phyloP scores from a whole-genome alignment of 2,113 vertebrate genomes.

The Ceuthmochares aereus region DNA sequence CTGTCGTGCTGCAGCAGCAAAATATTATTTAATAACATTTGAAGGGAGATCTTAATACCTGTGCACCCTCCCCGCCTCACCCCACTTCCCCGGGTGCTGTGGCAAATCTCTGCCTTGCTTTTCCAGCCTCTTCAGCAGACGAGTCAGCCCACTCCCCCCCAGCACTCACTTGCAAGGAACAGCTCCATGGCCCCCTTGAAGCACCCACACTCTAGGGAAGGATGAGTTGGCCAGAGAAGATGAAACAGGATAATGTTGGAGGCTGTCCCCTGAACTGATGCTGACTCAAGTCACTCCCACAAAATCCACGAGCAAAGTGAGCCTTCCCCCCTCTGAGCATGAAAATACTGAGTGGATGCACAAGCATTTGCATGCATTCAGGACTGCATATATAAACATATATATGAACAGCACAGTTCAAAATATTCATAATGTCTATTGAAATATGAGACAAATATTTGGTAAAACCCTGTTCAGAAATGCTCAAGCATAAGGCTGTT shows the following conservation, averaged over 20 bases:
- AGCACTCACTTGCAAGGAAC: not conserved
- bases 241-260: not conserved
- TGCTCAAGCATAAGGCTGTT: not conserved
- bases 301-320: not conserved
- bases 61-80: not conserved
- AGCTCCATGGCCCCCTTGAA: not conserved
- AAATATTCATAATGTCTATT: conserved; percentile 7
- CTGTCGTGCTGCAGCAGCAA: conserved; percentile 60
- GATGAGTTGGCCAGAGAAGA: not conserved
- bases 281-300: not conserved
- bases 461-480: conserved; percentile 5
- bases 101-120: fast-evolving
- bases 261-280: not conserved
- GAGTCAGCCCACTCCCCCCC: fast-evolving
- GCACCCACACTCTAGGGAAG: fast-evolving
- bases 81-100: not conserved
- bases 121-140: not conserved
- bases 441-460: conserved; percentile 60
- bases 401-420: not conserved
- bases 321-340: not conserved
- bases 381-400: not conserved
- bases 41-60: conserved; percentile 37
- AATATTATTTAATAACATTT: conserved; percentile 51
- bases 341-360: not conserved
- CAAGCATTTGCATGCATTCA: not conserved